Evolutionary conservation across 2,113 vertebrate genomes (phyloP), one percentile per base, ranked within the genome.

Genomic region (Platycercus adscitus): DNA sequence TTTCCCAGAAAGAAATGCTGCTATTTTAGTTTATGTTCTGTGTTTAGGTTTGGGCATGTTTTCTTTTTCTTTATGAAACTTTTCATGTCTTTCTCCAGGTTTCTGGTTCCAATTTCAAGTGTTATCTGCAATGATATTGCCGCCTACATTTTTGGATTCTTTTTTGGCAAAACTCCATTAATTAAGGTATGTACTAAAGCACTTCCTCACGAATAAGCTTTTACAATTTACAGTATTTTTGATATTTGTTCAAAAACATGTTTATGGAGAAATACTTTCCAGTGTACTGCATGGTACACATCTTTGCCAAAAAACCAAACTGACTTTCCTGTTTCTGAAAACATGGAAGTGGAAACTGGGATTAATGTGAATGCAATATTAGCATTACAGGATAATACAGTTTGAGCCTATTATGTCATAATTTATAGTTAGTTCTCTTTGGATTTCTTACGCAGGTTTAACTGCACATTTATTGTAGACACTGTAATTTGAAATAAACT

Each of bases 81-180:
- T 91, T 24, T 25, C 4, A 53, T 79, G 41, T 95, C 43, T 95
- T 90, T 78, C 65, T 93, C 29, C 95, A 99, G 99, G 99, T 99
- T 99, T 96, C 98, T 99, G 60, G 99, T 99, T 96, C 99, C 99
- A 61, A 99, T 99, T 95, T 99, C 99, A 90, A 99, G 99, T 71
- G 99, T 99, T 70, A 99, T 99, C 97, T 99, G 99, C 95, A 99
- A 99, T 80, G 99, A 99, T 96, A 99, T 99, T 90, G 98, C 98
- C 8, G 99, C 99, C 88, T 99, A 99, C 92, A 96, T 99, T 97
- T 99, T 99, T 96, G 99, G 99, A 73, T 99, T 99, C 98, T 99
- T 99, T 97, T 99, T 99, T 93, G 99, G 99, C 78, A 98, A 99
- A 97, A 99, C 99, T 88, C 99, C 99, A 3, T 97, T 99, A 92